Conservation (phyloP, 2,888 invertebrate genomes). For the Halictus quadricinctus region DNA sequence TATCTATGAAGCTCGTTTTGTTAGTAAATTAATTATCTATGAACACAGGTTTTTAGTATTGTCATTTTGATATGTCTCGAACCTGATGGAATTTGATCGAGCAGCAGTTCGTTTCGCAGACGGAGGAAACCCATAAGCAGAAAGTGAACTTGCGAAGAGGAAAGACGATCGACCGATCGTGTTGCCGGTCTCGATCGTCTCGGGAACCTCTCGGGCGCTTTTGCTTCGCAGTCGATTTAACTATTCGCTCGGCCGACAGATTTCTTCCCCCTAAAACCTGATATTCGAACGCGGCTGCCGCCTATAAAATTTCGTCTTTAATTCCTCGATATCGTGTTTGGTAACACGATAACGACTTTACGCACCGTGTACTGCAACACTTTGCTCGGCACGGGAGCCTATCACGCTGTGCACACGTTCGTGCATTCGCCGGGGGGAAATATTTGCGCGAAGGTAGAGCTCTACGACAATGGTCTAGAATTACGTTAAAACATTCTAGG, state of each 20-base stretch:
- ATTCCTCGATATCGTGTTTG: slow-evolving; percentile 28
- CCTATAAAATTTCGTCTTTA: slow-evolving; percentile 25
- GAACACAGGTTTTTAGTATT: too few species aligned
- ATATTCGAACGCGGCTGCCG: slow-evolving; percentile 18
- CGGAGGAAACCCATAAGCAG: background rate
- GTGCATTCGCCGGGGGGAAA: background rate
- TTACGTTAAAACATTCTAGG: background rate
- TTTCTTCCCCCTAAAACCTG: slow-evolving; percentile 23
- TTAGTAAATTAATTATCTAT: too few species aligned
- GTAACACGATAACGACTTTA: slow-evolving; percentile 26
- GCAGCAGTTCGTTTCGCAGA: too few species aligned
- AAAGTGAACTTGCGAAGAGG: background rate
- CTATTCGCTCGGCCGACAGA: slow-evolving; percentile 17
- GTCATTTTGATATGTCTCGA: too few species aligned
- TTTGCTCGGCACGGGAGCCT: background rate
- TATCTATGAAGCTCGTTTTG: too few species aligned
- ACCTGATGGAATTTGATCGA: too few species aligned
- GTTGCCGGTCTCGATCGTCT: background rate
- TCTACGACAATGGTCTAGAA: background rate
- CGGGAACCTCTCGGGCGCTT: background rate
- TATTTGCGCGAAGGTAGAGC: background rate
- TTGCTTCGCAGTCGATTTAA: slow-evolving; percentile 21
- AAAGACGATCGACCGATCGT: slow-evolving; percentile 13
- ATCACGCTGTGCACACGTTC: background rate
- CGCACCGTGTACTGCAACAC: background rate